A percentile compares a stretch with the other conserved stretches of the same genome.
Evolutionary conservation across 2,797 vertebrate species (phyloP).

Genomic region (Melanotaenia maccullochi): DNA sequence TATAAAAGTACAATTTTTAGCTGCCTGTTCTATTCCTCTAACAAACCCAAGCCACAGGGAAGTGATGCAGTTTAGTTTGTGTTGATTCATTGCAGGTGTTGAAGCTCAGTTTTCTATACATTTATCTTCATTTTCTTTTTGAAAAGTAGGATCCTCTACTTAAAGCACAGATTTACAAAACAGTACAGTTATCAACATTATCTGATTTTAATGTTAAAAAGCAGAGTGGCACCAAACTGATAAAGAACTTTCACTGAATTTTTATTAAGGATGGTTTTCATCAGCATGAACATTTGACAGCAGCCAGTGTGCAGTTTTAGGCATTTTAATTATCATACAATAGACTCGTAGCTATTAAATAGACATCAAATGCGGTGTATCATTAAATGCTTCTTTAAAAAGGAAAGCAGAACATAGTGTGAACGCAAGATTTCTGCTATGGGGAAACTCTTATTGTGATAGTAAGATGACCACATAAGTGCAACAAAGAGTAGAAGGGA

Average conservation of each 20-base stretch:
- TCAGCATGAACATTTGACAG: neutral
- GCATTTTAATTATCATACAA: neutral
- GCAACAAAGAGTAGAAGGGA: neutral
- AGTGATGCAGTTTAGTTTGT: neutral
- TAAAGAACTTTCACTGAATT: neutral
- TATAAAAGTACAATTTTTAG: constrained; percentile 13
- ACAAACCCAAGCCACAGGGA: neutral
- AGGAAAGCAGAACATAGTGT: neutral
- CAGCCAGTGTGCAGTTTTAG: neutral
- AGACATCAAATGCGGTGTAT: neutral
- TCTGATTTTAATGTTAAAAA: neutral
- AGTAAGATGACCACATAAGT: neutral
- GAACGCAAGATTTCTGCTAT: neutral
- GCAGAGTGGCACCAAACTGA: neutral
- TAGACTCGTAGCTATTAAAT: neutral
- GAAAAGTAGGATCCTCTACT: neutral
- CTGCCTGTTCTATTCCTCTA: neutral
- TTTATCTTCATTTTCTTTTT: neutral
- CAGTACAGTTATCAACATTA: neutral
- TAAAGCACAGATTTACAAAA: neutral
- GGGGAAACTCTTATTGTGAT: neutral
- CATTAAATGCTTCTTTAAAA: neutral
- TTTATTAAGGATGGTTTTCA: neutral
- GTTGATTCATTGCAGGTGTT: neutral
- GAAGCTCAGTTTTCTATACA: neutral